Evolutionary conservation across 2,113 vertebrate genomes (phyloP), one percentile per base, ranked within the genome.

Genomic region (Cheilinus undulatus): DNA sequence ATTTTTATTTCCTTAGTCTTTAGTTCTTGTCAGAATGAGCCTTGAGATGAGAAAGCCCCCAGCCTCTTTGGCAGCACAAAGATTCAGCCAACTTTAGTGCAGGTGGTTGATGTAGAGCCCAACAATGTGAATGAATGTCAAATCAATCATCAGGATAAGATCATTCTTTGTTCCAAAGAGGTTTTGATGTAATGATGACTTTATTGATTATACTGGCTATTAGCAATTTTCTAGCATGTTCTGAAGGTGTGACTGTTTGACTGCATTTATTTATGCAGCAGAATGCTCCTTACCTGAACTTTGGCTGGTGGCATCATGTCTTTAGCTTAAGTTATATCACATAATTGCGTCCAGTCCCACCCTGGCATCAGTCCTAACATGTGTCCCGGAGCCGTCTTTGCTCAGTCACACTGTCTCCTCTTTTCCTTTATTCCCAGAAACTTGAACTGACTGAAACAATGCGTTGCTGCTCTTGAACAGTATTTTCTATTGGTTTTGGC

Each of bases 401-500:
- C 65, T 75, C 64, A 63, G 82, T 78, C 78, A 67, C 63, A 20
- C 63, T 73, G 72, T 72, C 73, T 83, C 57, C 74, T 68, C 73
- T 80, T 64, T 83, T 80, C 78, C 65, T 80, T 73, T 81, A 43
- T 80, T 86, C 87, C 68, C 75, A 82, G 74, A 59, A 70, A 58
- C 54, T 51, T 45, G 22, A 68, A 42, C 46, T 4, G 24, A 23
- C 59, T 84, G 34, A 82, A 84, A 86, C 75, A 70, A 84, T 54
- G 17, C 69, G 43, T 49, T 20, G 11, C 49, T 15, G 1, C 64
- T 73, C 67, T 74, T 52, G 1, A 56, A 60, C 59, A 61, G 46
- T 15, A 32, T 32, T 68, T 73, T 76, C 61, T 88, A 68, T 86
- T 86, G 73, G 66, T 75, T 84, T 84, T 86, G 83, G 86, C 83